phyloP scores from a whole-genome alignment of 2,888 invertebrate genomes.

The Bombylius discolor region DNA sequence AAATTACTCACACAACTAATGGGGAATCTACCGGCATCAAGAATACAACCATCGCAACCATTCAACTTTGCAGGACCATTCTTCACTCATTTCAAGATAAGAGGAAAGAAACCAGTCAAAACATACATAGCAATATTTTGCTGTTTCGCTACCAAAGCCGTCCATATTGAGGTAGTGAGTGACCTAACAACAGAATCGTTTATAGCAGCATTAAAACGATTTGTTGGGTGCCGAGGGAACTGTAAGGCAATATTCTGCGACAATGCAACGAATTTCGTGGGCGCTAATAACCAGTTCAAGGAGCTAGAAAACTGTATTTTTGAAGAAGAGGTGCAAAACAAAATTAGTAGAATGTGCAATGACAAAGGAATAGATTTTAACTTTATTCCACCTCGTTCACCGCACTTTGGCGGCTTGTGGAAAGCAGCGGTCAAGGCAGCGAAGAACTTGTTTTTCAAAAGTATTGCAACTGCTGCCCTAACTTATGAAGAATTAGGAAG shows the following conservation, averaged over 20 bases:
- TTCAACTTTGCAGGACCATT: neutral
- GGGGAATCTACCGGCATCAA: neutral
- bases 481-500: too few relatives aligned
- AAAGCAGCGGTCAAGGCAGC: too few relatives aligned
- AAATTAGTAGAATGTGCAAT: neutral
- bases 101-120: slow-evolving; percentile 7
- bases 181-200: slow-evolving; percentile 12
- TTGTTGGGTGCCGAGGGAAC: slow-evolving; percentile 8
- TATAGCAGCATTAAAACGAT: slow-evolving; percentile 10
- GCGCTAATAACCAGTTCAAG: too few relatives aligned
- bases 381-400: too few relatives aligned
- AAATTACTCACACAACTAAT: neutral
- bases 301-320: slow-evolving; percentile 4
- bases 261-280: slow-evolving; percentile 13
- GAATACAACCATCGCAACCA: too few relatives aligned
- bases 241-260: slow-evolving; percentile 11
- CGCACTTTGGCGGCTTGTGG: too few relatives aligned
- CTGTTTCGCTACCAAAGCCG: slow-evolving; percentile 14
- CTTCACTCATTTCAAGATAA: neutral
- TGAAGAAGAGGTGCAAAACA: slow-evolving; percentile 1
- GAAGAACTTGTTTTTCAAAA: too few relatives aligned
- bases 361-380: too few relatives aligned
- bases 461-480: too few relatives aligned
- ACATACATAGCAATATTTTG: slow-evolving; percentile 13
- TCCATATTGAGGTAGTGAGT: slow-evolving; percentile 14